These are phyloP conservation scores for Boloria selene DNA, from an alignment of 2,888 invertebrate genomes.

Conservation along the genomic window DNA sequence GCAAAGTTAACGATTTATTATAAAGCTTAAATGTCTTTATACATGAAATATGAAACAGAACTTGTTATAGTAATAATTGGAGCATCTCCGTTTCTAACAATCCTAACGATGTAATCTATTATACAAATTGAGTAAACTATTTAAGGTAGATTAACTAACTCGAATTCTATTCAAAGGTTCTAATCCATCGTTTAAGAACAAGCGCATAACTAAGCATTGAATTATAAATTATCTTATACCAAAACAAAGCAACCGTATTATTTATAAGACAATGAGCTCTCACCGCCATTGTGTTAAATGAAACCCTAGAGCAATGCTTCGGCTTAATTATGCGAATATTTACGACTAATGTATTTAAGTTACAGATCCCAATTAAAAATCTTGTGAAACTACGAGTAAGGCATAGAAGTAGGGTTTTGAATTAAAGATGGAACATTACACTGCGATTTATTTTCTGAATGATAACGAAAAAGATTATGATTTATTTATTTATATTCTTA, in stretches of 20 bases:
- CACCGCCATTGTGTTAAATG: slow-evolving; percentile 53
- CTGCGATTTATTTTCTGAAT: too few relatives aligned
- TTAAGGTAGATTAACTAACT: slow-evolving; percentile 22
- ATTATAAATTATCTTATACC: slow-evolving; percentile 33
- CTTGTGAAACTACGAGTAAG: not conserved
- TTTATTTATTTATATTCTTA: too few relatives aligned
- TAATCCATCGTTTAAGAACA: slow-evolving; percentile 27
- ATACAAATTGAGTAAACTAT: slow-evolving; percentile 22
- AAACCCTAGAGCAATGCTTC: slow-evolving; percentile 43
- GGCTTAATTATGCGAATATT: slow-evolving; percentile 17
- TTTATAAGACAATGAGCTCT: slow-evolving; percentile 46
- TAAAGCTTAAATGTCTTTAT: not conserved
- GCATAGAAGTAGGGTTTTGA: too few relatives aligned
- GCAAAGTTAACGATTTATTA: too few relatives aligned
- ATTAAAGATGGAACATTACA: too few relatives aligned
- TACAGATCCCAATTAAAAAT: slow-evolving; percentile 7
- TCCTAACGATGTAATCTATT: slow-evolving; percentile 13
- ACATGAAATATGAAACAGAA: not conserved
- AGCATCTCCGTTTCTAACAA: slow-evolving; percentile 28
- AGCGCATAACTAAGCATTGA: slow-evolving; percentile 27
- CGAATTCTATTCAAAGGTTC: slow-evolving; percentile 36
- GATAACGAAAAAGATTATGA: too few relatives aligned
- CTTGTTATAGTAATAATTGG: not conserved
- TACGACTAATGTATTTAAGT: slow-evolving; percentile 2
- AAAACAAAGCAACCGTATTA: slow-evolving; percentile 41